Percentiles rank a stretch among this genome's conserved stretches.
Conservation (phyloP, 2,113 vertebrate genomes). For the Archocentrus centrarchus region DNA sequence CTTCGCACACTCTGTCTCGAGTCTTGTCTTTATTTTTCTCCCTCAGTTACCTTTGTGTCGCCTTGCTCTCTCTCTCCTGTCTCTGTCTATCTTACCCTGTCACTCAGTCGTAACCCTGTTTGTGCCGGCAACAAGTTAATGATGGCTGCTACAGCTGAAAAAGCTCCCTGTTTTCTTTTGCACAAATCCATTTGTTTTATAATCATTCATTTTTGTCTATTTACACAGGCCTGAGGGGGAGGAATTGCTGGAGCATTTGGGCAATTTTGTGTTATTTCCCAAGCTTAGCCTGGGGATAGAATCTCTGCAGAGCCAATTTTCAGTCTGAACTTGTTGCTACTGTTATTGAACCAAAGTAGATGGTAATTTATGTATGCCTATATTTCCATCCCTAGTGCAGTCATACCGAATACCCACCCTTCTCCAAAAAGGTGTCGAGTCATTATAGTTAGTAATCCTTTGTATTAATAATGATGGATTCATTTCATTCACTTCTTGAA, state of each 20-base stretch:
- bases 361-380: constrained; percentile 57
- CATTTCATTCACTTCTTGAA: not conserved
- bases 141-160: constrained; percentile 29
- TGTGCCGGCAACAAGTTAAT: constrained; percentile 19
- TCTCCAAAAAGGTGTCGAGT: constrained; percentile 4
- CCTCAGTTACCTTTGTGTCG: constrained; percentile 18
- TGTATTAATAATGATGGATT: not conserved
- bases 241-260: constrained; percentile 44
- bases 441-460: not conserved
- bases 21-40: constrained; percentile 38
- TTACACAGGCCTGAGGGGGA: constrained; percentile 36
- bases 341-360: constrained; percentile 41
- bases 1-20: not conserved
- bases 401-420: not conserved
- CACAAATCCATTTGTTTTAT: constrained; percentile 62
- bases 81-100: not conserved
- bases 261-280: constrained; percentile 59
- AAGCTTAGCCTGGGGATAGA: constrained; percentile 51
- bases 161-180: constrained; percentile 9
- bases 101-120: constrained; percentile 27
- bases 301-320: constrained; percentile 53
- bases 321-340: constrained; percentile 46
- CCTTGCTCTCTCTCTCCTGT: not conserved
- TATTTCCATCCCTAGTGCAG: constrained; percentile 40
- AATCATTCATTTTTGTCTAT: constrained; percentile 57